A percentile compares a stretch with the other conserved stretches of the same genome.
These are phyloP conservation scores for Etheostoma cragini DNA, from an alignment of 2,113 vertebrate species.

Conservation along the genomic window DNA sequence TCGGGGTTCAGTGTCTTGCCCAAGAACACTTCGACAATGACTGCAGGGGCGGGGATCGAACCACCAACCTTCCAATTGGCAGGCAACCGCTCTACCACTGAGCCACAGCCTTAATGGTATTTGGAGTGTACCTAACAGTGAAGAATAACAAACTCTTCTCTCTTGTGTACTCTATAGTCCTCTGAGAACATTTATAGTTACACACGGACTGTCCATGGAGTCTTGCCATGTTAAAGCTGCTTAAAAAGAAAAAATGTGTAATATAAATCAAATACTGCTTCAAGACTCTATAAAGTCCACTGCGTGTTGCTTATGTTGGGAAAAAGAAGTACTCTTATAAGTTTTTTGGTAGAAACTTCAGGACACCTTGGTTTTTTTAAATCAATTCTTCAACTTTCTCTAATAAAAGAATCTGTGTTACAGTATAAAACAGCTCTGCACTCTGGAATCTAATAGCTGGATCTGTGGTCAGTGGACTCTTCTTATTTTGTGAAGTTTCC, in stretches of 20 bases:
- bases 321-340: slow-evolving; percentile 36
- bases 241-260: slow-evolving; percentile 51
- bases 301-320: slow-evolving; percentile 31
- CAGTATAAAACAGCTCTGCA: slow-evolving; percentile 32
- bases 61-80: no score
- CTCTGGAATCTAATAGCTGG: slow-evolving; percentile 30
- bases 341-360: slow-evolving; percentile 56
- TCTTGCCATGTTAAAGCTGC: slow-evolving; percentile 36
- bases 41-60: no score
- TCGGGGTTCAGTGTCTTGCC: no score
- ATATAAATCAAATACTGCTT: slow-evolving; percentile 50
- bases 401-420: slow-evolving; percentile 38
- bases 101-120: no score
- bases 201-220: slow-evolving; percentile 12
- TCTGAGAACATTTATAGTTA: slow-evolving; percentile 2
- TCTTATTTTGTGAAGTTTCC: slow-evolving; percentile 43
- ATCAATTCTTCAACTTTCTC: slow-evolving; percentile 50
- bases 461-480: slow-evolving; percentile 30
- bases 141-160: not conserved
- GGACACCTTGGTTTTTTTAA: slow-evolving; percentile 34
- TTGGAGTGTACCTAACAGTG: not conserved
- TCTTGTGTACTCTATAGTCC: not conserved
- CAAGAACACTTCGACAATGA: no score
- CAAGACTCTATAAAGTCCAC: slow-evolving; percentile 4
- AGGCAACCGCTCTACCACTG: no score